Evolutionary conservation across 2,113 vertebrate genomes (phyloP), one percentile per base, ranked within the genome.

Genomic region (Muntiacus reevesi): DNA sequence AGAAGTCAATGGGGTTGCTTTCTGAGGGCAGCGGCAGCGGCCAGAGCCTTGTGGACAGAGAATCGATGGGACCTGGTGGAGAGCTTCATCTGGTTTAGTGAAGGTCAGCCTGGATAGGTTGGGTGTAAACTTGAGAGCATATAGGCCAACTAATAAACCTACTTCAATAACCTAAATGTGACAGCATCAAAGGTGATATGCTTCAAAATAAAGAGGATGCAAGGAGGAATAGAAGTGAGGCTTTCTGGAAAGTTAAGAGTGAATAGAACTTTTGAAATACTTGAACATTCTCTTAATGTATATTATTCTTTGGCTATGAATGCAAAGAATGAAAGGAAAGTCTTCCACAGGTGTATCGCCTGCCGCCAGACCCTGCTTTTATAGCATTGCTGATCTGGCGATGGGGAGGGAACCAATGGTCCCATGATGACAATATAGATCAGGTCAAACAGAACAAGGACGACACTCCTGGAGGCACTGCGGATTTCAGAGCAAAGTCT

Each of bases 401-500:
- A 3, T 14, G 19, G 16, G 43, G 7, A 89, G 27, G 25, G 54
- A 62, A 12, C 2, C 45, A 7, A 1, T 0, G 3, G 30, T 19
- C 47, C 12, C 27, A 14, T 2, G 19, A 14, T 15, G 55, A 5
- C 14, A 27, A 2, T 21, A 4, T 7, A 59, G 67, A 40, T 14
- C n/a, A 57, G 17, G n/a, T 19, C 25, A 55, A 43, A 45, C 5
- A 17, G 54, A 74, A 60, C 50, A 16, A 74, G 23, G 45, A 50
- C 19, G 36, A 3, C 14, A 27, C 47, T 40, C 23, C 6, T 0
- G 8, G n/a, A 87, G 36, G 21, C 33, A 78, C 25, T 4, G 4
- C 3, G 10, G 43, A n/a, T 74, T 93, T 93, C 85, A 74, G 27
- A 83, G 40, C 47, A 54, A 82, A 97, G 92, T 30, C 76, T 40